Base-by-base conservation (phyloP, 2,113 vertebrate genomes). In the Phasianus colchicus region DNA sequence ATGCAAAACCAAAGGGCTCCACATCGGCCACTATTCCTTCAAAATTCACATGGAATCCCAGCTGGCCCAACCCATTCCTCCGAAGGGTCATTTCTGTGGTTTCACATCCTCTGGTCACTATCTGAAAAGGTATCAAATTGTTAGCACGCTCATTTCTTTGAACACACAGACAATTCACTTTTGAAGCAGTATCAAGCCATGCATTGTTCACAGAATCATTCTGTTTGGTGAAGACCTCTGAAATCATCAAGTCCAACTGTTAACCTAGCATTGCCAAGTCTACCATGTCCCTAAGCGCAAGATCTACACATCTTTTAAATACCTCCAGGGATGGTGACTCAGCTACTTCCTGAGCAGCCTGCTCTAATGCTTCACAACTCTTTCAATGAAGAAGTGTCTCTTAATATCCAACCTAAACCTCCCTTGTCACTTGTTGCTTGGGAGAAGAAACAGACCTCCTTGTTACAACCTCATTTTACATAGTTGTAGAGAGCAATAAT, bases 11-110 rank as follows among this genome's bases (percentile, higher is more conserved):
- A 20, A 99, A 99, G 16, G 99, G 99, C 90, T 99, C 99, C 93
- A 99, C 99, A 1, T 99, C 99, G 0, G 99, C 99, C 63, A 99
- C 99, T 11, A 99, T 99, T 24, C 99, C 99, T 95, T 99, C 99
- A 58, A 99, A 99, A 93, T 99, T 99, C 79, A 99, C 99, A 0
- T 99, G 99, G 97, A 99, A 99, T 27, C 99, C 99, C 2, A 99
- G 99, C 84, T 99, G 99, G 38, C 99, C 99, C 47, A 99, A 97
- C 15, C 98, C 98, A 8, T 99, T 99, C 61, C 99, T 98, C 36
- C 99, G 97, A 88, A 99, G 91, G 8, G 98, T 99, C 98, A 99
- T 99, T 95, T 99, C 99, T 1, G 98, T 98, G 1, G 99, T 99
- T 97, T 99, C 99, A 13, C 99, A 99, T 54, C 99, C 99, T 96